Evolutionary conservation across 2,797 vertebrate genomes (phyloP).

Genomic region (Mormyrops boulengeri): DNA sequence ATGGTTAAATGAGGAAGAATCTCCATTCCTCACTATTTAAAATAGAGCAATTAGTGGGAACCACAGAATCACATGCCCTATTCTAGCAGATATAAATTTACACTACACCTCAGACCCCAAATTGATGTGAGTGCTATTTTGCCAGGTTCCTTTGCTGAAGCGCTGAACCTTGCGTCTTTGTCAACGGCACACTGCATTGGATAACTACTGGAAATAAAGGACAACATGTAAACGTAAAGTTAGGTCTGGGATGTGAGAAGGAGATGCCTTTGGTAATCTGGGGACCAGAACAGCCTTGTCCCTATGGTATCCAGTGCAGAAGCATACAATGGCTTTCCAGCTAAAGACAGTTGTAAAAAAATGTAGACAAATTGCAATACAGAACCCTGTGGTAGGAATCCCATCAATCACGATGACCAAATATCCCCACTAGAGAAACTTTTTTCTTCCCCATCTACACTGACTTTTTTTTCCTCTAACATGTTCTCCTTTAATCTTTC

Average conservation of each 20-base stretch:
- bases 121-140: not conserved
- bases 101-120: not conserved
- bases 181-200: not conserved
- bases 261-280: not conserved
- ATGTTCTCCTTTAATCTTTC: constrained; percentile 8
- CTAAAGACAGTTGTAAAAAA: not conserved
- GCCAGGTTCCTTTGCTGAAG: not conserved
- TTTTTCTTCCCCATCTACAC: not conserved
- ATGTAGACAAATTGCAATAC: not conserved
- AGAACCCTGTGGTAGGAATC: not conserved
- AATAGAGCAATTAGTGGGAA: not conserved
- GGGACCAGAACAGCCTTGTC: not conserved
- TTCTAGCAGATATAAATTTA: not conserved
- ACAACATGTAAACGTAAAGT: not conserved
- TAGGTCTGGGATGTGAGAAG: not conserved
- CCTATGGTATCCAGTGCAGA: not conserved
- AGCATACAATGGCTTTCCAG: not conserved
- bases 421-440: constrained; percentile 4
- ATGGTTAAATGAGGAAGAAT: not conserved
- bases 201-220: not conserved
- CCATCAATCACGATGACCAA: constrained; percentile 16
- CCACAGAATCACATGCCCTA: not conserved
- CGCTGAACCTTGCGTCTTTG: not conserved
- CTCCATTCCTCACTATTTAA: not conserved
- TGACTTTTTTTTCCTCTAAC: not conserved